These are phyloP conservation scores for Crypturellus undulatus DNA, from an alignment of 2,113 vertebrate genomes.

Conservation along the genomic window DNA sequence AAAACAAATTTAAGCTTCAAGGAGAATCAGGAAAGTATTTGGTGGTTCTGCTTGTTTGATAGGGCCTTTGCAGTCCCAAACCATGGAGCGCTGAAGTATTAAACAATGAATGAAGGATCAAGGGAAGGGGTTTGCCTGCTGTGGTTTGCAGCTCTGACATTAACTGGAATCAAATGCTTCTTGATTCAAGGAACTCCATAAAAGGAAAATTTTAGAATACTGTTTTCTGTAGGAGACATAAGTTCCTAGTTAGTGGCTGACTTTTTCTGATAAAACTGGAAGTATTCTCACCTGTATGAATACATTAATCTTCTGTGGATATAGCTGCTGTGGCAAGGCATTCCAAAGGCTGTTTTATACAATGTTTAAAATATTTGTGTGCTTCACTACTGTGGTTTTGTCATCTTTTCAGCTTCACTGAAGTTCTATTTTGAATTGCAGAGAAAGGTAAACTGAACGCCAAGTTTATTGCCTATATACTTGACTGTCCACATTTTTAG, in stretches of 20 bases:
- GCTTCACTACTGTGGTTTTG: not conserved
- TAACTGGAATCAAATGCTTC: not conserved
- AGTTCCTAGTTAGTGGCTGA: not conserved
- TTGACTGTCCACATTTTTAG: not conserved
- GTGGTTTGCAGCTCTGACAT: not conserved
- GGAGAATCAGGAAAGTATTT: not conserved
- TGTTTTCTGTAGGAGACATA: not conserved
- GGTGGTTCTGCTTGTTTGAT: not conserved
- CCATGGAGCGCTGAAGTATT: not conserved
- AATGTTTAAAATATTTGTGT: not conserved
- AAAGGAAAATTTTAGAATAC: not conserved
- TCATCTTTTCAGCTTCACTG: constrained; percentile 15
- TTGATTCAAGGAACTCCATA: not conserved
- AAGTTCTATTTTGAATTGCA: constrained; percentile 24
- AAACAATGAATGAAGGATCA: not conserved
- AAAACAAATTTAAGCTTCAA: not conserved
- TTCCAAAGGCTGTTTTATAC: not conserved
- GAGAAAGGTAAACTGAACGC: constrained; percentile 3
- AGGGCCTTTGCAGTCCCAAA: not conserved
- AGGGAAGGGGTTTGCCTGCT: not conserved
- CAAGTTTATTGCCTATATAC: not conserved
- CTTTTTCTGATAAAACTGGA: not conserved
- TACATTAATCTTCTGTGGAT: not conserved
- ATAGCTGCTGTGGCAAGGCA: not conserved
- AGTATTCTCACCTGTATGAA: not conserved